Percentiles rank a stretch among this genome's conserved stretches.
Evolutionary conservation across 64 coral and sea anemone genomes (phyloP).

Genomic region (Dendrophyllia cribrosa): DNA sequence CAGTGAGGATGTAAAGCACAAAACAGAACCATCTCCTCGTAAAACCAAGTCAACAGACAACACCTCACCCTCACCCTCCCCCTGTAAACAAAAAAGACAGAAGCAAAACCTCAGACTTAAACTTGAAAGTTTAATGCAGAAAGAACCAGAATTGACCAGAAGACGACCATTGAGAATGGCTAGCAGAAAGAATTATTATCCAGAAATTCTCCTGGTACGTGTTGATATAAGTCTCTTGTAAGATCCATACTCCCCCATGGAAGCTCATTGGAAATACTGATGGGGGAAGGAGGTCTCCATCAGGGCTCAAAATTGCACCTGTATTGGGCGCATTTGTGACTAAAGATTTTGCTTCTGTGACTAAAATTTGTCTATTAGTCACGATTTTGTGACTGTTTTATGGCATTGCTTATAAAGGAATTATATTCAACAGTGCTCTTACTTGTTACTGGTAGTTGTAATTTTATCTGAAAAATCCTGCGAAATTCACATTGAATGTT

Average conservation of each 20-base stretch:
- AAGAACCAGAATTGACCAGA: slow-evolving; percentile 87
- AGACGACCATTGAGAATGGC: slow-evolving; percentile 84
- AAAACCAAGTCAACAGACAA: slow-evolving; percentile 22
- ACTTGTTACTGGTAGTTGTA: too few relatives aligned
- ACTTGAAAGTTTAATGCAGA: slow-evolving; percentile 81
- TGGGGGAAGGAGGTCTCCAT: too few relatives aligned
- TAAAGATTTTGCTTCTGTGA: too few relatives aligned
- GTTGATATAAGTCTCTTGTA: not conserved
- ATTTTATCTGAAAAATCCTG: too few relatives aligned
- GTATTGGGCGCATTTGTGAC: too few relatives aligned
- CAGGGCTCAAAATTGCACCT: too few relatives aligned
- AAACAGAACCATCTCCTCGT: slow-evolving; percentile 22
- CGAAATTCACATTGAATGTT: too few relatives aligned
- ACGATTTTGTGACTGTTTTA: too few relatives aligned
- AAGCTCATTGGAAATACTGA: not conserved
- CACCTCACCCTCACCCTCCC: not conserved
- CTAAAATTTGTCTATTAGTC: too few relatives aligned
- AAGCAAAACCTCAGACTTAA: slow-evolving; percentile 76
- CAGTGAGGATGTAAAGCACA: not conserved
- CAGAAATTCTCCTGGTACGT: slow-evolving; percentile 26
- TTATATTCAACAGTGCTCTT: too few relatives aligned
- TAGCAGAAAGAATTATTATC: slow-evolving; percentile 77
- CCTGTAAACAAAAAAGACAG: slow-evolving; percentile 49
- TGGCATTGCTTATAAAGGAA: too few relatives aligned
- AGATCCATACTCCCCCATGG: not conserved